Evolutionary conservation across 2,113 vertebrate genomes (phyloP).

Genomic region (Hassar affinis): DNA sequence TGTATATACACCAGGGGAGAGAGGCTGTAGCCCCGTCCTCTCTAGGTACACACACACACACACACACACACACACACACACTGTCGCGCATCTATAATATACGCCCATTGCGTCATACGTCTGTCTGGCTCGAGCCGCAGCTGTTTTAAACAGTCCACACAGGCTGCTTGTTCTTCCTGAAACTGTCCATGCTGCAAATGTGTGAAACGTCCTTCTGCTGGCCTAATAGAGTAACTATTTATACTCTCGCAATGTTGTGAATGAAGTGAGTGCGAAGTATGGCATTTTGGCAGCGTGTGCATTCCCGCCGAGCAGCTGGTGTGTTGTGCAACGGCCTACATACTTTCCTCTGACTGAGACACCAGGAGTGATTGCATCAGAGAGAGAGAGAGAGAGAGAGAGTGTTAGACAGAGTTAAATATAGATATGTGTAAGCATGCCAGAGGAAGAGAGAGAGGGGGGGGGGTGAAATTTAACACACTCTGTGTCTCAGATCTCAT

Average conservation of each 20-base stretch:
- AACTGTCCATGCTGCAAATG: not conserved
- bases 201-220: not conserved
- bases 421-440: constrained; percentile 46
- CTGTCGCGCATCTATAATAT: not conserved
- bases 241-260: constrained; percentile 33
- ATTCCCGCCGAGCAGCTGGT: constrained; percentile 40
- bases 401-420: constrained; percentile 43
- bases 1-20: constrained; percentile 69
- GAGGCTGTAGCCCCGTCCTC: constrained; percentile 17
- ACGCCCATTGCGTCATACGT: not conserved
- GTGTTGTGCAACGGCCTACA: constrained; percentile 45
- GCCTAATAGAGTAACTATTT: constrained; percentile 16
- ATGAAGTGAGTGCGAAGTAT: constrained; percentile 39
- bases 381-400: not conserved
- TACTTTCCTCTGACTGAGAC: constrained; percentile 49
- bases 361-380: constrained; percentile 9
- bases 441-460: constrained; percentile 36
- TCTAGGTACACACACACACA: constrained; percentile 64
- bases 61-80: not conserved
- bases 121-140: not conserved
- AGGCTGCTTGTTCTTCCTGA: not conserved
- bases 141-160: constrained; percentile 2
- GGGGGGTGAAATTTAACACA: not conserved
- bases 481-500: not conserved
- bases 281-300: constrained; percentile 25